Evolutionary conservation across 2,113 vertebrate species (phyloP).

Genomic region (Typhlomys cinereus): DNA sequence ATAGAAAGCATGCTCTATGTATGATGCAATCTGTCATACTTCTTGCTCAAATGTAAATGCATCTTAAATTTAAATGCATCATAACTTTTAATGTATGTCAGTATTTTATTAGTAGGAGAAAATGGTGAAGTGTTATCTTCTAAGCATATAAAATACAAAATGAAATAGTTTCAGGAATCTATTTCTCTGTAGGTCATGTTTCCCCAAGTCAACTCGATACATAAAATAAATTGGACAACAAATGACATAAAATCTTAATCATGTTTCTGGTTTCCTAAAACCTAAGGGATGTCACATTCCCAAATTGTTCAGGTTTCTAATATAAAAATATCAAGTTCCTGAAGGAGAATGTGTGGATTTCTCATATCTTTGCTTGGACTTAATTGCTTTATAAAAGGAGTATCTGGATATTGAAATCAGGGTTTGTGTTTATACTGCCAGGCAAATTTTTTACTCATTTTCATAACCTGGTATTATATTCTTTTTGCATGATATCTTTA

Average conservation of each 20-base stretch:
- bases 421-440: neutral
- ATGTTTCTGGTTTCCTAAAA: conserved; percentile 39
- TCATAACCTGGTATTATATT: neutral
- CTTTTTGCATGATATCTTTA: conserved; percentile 1
- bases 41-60: neutral
- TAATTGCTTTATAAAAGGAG: conserved; percentile 30
- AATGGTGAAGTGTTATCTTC: neutral
- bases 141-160: neutral
- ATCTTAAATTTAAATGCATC: neutral
- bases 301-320: conserved; percentile 35
- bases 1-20: neutral
- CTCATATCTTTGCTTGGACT: neutral
- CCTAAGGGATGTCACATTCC: neutral
- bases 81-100: neutral
- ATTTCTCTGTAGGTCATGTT: neutral
- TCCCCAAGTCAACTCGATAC: neutral
- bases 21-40: neutral
- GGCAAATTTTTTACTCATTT: neutral
- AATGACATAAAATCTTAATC: neutral
- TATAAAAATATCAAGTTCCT: conserved; percentile 8
- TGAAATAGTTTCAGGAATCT: conserved; percentile 6
- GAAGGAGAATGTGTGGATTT: neutral
- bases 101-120: neutral
- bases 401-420: conserved; percentile 11
- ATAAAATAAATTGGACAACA: conserved; percentile 52